phyloP scores from a whole-genome alignment of 30 jellyfish, hydroid and myxozoan genomes.

The Aurelia sp. region DNA sequence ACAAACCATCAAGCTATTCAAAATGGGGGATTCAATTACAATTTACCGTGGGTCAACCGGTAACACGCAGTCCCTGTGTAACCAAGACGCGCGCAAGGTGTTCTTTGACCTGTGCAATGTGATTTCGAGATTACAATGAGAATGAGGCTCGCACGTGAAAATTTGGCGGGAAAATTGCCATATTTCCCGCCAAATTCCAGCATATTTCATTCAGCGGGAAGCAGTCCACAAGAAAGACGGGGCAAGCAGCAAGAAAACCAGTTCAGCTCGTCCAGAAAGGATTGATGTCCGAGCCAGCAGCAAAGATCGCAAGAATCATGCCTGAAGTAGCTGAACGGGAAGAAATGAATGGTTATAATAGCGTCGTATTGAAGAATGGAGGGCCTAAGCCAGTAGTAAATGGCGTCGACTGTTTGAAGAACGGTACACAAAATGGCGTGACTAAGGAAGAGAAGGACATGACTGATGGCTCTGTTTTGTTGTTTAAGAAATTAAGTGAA shows the following conservation, averaged over 20 bases:
- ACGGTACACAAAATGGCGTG: constrained; percentile 17
- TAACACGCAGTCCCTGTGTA: too few species aligned
- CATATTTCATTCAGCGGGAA: neutral
- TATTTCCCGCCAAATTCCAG: constrained; percentile 1
- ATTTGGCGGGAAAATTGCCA: too few species aligned
- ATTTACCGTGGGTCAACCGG: too few species aligned
- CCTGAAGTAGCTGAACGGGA: constrained; percentile 20
- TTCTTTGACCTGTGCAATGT: neutral
- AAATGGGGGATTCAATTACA: too few species aligned
- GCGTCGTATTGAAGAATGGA: too few species aligned
- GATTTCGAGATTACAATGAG: neutral
- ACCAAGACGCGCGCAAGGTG: too few species aligned
- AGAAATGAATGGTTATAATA: neutral
- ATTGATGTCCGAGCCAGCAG: constrained; percentile 58
- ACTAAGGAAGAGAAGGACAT: neutral
- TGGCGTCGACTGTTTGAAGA: neutral
- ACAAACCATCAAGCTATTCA: too few species aligned
- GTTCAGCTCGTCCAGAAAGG: neutral
- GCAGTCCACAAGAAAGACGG: neutral
- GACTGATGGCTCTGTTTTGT: constrained; percentile 56
- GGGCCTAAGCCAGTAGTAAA: too few species aligned
- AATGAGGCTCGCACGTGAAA: neutral
- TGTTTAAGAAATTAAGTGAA: constrained; percentile 62
- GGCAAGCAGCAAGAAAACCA: constrained; percentile 27
- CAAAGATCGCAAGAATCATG: constrained; percentile 41